Conservation (phyloP, 2,888 invertebrate genomes). For the Noctua comes region DNA sequence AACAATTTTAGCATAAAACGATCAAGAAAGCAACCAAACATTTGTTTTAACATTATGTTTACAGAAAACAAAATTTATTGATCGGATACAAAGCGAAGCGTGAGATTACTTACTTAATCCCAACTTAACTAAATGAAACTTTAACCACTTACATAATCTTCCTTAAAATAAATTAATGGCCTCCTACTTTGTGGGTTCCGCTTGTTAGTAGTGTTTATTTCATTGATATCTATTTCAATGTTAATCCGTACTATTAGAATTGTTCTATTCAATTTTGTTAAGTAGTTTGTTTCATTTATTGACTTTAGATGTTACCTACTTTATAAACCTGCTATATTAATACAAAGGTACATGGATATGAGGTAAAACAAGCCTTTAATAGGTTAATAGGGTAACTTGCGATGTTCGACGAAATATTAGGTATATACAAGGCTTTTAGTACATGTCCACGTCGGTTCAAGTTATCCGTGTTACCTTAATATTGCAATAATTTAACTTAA, state of each 20-base stretch:
- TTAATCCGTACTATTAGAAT: slow-evolving; percentile 26
- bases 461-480: not conserved
- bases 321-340: not conserved
- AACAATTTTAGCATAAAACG: not conserved
- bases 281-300: slow-evolving; percentile 20
- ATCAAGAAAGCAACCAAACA: slow-evolving; percentile 16
- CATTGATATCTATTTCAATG: slow-evolving; percentile 47
- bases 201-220: slow-evolving; percentile 43
- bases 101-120: slow-evolving; percentile 59
- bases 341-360: not conserved
- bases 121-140: slow-evolving; percentile 63
- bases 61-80: slow-evolving; percentile 52
- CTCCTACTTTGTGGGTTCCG: slow-evolving; percentile 38
- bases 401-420: not conserved
- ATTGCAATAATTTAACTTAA: slow-evolving; percentile 2
- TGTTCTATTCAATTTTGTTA: slow-evolving; percentile 30
- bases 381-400: not conserved
- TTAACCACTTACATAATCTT: slow-evolving; percentile 60
- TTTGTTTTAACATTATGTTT: slow-evolving; percentile 27
- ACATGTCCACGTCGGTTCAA: slow-evolving; percentile 1
- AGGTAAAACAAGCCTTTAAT: not conserved
- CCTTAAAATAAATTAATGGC: slow-evolving; percentile 59
- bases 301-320: not conserved
- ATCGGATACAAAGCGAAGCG: slow-evolving; percentile 51
- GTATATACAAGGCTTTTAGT: not conserved